Conservation (phyloP, 1,140 invertebrate species). For the Pachyrhynchus sulphureomaculatus region DNA sequence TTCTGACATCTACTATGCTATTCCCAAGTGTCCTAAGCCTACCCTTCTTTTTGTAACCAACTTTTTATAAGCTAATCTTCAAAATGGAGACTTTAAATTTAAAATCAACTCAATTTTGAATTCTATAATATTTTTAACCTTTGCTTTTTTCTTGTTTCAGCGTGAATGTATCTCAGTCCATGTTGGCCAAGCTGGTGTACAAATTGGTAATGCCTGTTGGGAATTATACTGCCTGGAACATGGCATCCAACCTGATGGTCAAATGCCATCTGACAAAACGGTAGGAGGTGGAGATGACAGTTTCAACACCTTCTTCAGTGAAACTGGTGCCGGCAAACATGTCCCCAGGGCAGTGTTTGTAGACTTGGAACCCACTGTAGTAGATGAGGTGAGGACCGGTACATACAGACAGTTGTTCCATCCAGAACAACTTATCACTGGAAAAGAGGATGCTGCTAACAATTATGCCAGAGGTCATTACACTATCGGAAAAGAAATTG, state of each 20-base stretch:
- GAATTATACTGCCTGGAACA: too few species aligned
- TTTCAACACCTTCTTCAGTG: conserved; percentile 71
- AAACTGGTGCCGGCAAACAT: conserved; percentile 64
- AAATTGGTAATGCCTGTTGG: too few species aligned
- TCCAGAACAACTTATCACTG: conserved; percentile 55
- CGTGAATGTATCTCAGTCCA: conserved; percentile 67
- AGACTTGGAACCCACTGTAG: conserved; percentile 72
- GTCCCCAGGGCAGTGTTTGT: conserved; percentile 70
- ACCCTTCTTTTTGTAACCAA: too few species aligned
- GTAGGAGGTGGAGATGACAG: conserved; percentile 56
- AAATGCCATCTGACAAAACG: conserved; percentile 21
- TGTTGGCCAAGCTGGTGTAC: conserved; percentile 60
- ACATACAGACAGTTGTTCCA: conserved; percentile 69
- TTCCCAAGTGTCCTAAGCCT: too few species aligned
- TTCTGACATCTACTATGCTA: too few species aligned
- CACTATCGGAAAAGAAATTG: conserved; percentile 71
- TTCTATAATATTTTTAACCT: too few species aligned
- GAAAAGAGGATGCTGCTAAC: conserved; percentile 84
- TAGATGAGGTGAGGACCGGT: conserved; percentile 75
- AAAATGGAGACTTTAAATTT: too few species aligned
- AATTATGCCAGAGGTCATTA: conserved; percentile 85
- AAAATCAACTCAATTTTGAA: too few species aligned
- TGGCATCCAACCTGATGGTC: too few species aligned
- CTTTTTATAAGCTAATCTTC: too few species aligned
- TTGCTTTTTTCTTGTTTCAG: conserved; percentile 41